These are phyloP conservation scores for Scaptomyza pallida DNA, from an alignment of 1,140 invertebrate species.

Conservation along the genomic window DNA sequence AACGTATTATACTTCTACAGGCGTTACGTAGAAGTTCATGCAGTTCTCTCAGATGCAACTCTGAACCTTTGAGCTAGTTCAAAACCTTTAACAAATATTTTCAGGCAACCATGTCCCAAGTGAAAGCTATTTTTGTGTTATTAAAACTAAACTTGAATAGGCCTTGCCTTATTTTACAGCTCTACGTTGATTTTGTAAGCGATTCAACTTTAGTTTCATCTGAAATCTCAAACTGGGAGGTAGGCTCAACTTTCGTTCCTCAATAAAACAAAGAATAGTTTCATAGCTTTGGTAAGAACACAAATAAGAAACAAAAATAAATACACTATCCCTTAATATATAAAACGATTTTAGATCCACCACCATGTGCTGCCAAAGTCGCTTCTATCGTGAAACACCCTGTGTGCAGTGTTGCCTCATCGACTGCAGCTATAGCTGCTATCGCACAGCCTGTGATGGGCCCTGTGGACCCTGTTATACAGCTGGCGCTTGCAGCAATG, in stretches of 20 bases:
- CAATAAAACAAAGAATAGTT: background rate
- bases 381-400: conserved; percentile 51
- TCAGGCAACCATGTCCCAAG: no score
- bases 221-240: background rate
- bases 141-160: conserved; percentile 5
- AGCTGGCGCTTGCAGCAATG: conserved; percentile 25
- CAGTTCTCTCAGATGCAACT: no score
- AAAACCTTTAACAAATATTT: no score
- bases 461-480: conserved; percentile 28
- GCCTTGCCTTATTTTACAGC: background rate
- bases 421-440: conserved; percentile 60
- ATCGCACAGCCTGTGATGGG: conserved; percentile 25
- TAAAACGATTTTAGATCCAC: background rate
- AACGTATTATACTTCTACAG: no score
- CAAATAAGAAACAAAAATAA: background rate
- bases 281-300: background rate
- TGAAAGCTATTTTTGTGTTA: no score
- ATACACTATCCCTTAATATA: background rate
- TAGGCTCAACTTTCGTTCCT: background rate
- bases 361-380: conserved; percentile 60
- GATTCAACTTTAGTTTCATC: background rate
- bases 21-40: no score
- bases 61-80: no score
- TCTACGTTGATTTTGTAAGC: background rate
- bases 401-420: conserved; percentile 62